Conservation (phyloP, 2,888 invertebrate species). For the Acanthoscelides obtectus region DNA sequence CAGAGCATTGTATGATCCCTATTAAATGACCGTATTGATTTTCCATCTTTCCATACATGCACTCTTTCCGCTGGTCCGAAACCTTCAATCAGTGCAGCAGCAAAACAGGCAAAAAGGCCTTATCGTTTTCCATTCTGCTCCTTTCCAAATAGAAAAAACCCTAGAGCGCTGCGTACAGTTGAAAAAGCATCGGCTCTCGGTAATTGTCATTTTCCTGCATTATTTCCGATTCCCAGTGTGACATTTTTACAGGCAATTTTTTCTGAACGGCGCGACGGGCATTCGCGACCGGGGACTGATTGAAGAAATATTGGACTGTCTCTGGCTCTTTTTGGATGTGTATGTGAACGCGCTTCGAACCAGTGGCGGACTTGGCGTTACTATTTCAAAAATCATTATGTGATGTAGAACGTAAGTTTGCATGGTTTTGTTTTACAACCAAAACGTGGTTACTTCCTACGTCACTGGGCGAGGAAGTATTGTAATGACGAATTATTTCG, state of each 20-base stretch:
- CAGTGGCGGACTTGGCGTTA: background rate
- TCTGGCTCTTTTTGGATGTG: slow-evolving; percentile 6
- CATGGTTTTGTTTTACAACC: too few relatives aligned
- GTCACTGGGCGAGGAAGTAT: too few relatives aligned
- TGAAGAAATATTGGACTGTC: slow-evolving; percentile 44
- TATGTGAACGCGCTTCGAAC: background rate
- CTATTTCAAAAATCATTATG: slow-evolving; percentile 1
- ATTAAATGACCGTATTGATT: background rate
- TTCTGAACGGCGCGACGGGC: background rate
- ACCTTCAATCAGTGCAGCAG: background rate
- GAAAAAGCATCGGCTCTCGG: slow-evolving; percentile 17
- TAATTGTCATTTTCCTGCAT: slow-evolving; percentile 45
- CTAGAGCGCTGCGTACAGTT: background rate
- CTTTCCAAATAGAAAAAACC: background rate
- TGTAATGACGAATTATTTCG: too few relatives aligned
- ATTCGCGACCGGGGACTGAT: slow-evolving; percentile 31
- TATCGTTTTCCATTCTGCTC: background rate
- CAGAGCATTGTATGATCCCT: background rate
- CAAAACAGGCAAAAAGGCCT: background rate
- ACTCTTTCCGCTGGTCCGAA: background rate
- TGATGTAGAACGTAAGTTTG: background rate
- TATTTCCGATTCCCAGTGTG: slow-evolving; percentile 40
- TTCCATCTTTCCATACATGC: background rate
- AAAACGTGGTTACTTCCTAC: too few relatives aligned
- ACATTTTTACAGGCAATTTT: slow-evolving; percentile 36